These are phyloP conservation scores for Recurvirostra avosetta DNA, from an alignment of 2,113 vertebrate genomes.

Conservation along the genomic window DNA sequence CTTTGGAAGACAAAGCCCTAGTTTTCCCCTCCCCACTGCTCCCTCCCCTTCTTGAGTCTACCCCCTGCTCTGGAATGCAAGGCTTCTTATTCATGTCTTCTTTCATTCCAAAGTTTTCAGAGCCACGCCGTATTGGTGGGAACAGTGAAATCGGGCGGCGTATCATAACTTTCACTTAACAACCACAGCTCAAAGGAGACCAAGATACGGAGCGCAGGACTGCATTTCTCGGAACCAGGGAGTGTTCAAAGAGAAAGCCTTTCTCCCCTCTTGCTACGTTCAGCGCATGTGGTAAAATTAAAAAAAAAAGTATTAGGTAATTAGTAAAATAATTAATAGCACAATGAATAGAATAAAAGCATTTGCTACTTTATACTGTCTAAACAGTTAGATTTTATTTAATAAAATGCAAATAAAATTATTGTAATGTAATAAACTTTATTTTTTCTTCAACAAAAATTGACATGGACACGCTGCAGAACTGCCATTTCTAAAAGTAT, in stretches of 20 bases:
- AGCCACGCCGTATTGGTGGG: conserved; percentile 1
- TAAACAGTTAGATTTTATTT: background rate
- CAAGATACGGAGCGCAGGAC: background rate
- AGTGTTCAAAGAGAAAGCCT: background rate
- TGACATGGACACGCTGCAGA: background rate
- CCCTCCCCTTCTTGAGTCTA: background rate
- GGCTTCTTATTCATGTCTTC: conserved; percentile 36
- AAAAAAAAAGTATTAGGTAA: background rate
- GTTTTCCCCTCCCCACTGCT: background rate
- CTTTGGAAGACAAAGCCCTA: conserved; percentile 26
- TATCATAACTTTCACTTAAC: conserved; percentile 4
- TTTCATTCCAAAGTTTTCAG: conserved; percentile 38
- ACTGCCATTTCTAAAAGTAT: background rate
- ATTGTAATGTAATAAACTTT: background rate
- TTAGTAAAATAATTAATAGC: background rate
- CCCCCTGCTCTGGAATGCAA: conserved; percentile 46
- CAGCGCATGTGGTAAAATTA: background rate
- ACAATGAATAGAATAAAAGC: background rate
- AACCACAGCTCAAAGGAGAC: background rate
- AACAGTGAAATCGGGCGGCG: background rate
- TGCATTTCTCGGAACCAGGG: background rate
- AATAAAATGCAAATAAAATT: background rate
- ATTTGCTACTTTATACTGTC: background rate
- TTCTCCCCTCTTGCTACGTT: background rate
- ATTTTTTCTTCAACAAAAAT: background rate